A percentile compares a stretch with the other conserved stretches of the same genome.
Conservation (phyloP, 2,113 vertebrate genomes). For the Aldabrachelys gigantea region DNA sequence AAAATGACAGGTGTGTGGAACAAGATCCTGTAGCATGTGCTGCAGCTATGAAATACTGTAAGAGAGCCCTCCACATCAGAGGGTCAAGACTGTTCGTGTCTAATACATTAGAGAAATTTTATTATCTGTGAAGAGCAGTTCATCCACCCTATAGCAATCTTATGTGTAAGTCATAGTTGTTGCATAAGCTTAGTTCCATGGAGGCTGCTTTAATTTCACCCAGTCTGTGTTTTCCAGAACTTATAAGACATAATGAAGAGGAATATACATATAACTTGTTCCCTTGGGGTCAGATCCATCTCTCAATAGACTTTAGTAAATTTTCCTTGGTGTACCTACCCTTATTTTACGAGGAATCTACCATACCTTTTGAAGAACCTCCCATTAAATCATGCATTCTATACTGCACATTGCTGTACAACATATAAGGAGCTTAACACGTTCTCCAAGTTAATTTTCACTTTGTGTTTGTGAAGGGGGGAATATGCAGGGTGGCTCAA, state of each 20-base stretch:
- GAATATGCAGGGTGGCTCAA: background rate
- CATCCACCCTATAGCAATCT: background rate
- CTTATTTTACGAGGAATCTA: background rate
- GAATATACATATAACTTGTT: background rate
- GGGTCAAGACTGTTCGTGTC: background rate
- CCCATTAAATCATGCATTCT: background rate
- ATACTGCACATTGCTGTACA: background rate
- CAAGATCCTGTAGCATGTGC: background rate
- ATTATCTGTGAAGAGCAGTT: background rate
- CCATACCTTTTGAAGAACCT: background rate
- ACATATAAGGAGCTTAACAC: background rate
- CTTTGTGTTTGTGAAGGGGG: background rate
- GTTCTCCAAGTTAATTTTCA: background rate
- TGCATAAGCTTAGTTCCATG: background rate
- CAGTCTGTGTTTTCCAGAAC: background rate
- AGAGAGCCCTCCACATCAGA: background rate
- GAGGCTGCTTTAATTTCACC: background rate
- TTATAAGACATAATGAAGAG: background rate
- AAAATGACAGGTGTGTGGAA: slow-evolving; percentile 27
- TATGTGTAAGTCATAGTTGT: background rate
- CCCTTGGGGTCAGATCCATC: background rate
- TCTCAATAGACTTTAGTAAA: background rate
- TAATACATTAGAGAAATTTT: background rate
- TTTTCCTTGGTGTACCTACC: background rate
- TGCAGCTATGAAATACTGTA: background rate